Base-by-base conservation (phyloP, 2,888 invertebrate species). In the Alsophila aescularia region DNA sequence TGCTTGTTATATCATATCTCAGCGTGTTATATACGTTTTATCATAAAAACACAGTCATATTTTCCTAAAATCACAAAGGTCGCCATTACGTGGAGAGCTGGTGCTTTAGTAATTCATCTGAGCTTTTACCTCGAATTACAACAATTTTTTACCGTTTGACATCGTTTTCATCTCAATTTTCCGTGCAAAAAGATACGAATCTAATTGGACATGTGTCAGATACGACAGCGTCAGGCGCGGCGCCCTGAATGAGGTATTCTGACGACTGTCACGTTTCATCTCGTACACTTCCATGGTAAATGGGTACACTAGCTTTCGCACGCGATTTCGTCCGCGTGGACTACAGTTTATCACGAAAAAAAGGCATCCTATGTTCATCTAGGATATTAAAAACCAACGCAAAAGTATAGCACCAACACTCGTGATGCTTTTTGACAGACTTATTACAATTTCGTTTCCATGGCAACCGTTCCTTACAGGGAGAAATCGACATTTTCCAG, bases 201-300 rank as follows among this genome's bases (percentile, higher is more conserved):
- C 65, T 77, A 75, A 77, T 77, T 77, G 74, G 75, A 77, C 73
- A 62, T 57, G 65, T 70, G 75, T 75, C 73, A 70, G 58, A 66
- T 70, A 60, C 69, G 68, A 66, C 61, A 62, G 56, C 63, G 52
- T 58, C 70, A 67, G 69, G 57, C 52, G 52, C 47, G 58, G 66
- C 63, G 52, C 50, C 63, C 54, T 56, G 62, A 67, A 63, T 63
- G 66, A 64, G 64, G 57, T 70, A 70, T 70, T 69, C 62, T 68
- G 65, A 69, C 64, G 65, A 64, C 51, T 71, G 69, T 62, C 64
- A 60, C 37, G 40, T 58, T 51, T 18, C 18, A 18, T 5, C 2
- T 5, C 18, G 18, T 18, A 50, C 44, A 37, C 61, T 15, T 43
- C 39, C 60, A 59, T 48, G n/a, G n/a, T n/a, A n/a, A n/a, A n/a